A percentile compares a stretch with the other conserved stretches of the same genome.
phyloP scores from a whole-genome alignment of 2,797 vertebrate species.

The Staurois parvus region DNA sequence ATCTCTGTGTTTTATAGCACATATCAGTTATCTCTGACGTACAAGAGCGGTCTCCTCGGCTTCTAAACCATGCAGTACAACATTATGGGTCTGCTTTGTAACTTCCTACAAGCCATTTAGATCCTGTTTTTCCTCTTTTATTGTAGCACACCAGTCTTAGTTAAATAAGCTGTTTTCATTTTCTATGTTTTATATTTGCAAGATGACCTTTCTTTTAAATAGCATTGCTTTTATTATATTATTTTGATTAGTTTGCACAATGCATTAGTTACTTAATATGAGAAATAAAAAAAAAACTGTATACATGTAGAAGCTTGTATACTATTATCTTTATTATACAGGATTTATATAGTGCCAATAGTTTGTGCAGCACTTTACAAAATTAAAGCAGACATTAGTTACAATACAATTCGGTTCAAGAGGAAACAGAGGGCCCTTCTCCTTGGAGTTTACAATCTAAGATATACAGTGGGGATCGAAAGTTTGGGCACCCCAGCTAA shows the following conservation, averaged over 20 bases:
- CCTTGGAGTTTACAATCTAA: too few relatives aligned
- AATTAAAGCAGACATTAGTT: too few relatives aligned
- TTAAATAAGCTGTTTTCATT: background rate
- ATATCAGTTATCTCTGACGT: conserved; percentile 21
- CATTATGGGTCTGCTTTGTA: conserved; percentile 26
- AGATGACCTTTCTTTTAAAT: background rate
- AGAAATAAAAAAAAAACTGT: background rate
- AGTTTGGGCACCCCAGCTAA: too few relatives aligned
- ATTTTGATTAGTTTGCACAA: background rate
- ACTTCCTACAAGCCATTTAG: background rate
- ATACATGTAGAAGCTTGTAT: too few relatives aligned
- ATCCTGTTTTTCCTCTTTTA: conserved; percentile 6
- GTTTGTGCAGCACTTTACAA: too few relatives aligned
- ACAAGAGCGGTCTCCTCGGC: background rate
- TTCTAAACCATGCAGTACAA: conserved; percentile 1
- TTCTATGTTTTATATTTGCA: background rate
- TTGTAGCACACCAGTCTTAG: background rate
- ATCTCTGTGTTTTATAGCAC: conserved; percentile 42
- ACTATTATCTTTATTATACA: too few relatives aligned
- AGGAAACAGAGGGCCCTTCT: too few relatives aligned
- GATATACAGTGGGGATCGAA: too few relatives aligned
- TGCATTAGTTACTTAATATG: too few relatives aligned
- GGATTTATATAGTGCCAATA: too few relatives aligned
- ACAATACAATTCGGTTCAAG: too few relatives aligned
- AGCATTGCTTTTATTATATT: background rate